Base-by-base conservation (phyloP, 2,888 invertebrate genomes). In the Athalia cordata region DNA sequence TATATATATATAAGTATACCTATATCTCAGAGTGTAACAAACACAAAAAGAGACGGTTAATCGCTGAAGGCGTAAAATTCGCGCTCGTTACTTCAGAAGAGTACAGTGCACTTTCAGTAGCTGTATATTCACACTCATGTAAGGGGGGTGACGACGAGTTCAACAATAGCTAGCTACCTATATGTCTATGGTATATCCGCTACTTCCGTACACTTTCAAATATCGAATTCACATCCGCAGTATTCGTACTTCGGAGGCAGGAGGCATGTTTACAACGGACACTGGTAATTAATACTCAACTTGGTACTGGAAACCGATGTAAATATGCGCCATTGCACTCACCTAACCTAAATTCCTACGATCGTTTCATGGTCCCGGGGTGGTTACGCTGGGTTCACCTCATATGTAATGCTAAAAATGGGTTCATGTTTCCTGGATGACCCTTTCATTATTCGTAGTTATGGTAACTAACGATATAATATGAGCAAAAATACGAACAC, bases 61-160 rank as follows among this genome's bases (percentile, higher is more conserved):
- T 72, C 72, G 72, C 57, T 57, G 43, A 72, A 59, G 57, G 57
- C 72, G 72, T 72, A 72, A 72, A 72, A 55, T 68, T 68, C 52
- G 13, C 55, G n/a, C 57, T 72, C 72, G 72, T 59, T 72, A 72
- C 57, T 11, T n/a, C 50, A 5, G 55, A 50, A 50, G 68, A 29
- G 68, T 68, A 29, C 29, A 2, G 29, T 29, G 29, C 29, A 29
- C 29, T 29, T 29, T 29, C 29, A 29, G 29, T 29, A 29, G 68
- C 68, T 68, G 29, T 11, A 9, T 68, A 6, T 55, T n/a, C n/a
- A 52, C 68, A 15, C 68, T 45, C 52, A 4, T n/a, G n/a, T n/a
- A 8, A 68, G 11, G 52, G 55, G 52, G 68, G 29, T 29, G 29
- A 29, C 29, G 68, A 68, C 68, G 43, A 68, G 9, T 55, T 52